These are phyloP conservation scores for Neogale vison DNA, from an alignment of 2,113 vertebrate species.

Conservation along the genomic window DNA sequence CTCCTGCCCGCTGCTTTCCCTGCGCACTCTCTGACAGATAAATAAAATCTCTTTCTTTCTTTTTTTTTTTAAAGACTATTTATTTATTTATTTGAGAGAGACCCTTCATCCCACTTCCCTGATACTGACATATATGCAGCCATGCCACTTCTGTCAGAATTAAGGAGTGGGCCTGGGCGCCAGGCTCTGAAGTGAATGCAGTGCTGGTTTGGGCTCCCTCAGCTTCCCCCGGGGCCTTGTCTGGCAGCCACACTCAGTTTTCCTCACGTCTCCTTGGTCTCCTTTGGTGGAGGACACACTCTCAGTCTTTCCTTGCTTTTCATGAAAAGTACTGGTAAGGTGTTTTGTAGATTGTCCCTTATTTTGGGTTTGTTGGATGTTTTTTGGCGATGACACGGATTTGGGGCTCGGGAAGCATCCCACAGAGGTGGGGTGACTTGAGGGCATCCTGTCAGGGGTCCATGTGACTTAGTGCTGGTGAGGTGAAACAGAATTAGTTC, in stretches of 20 bases:
- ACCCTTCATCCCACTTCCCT: background rate
- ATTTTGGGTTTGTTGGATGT: background rate
- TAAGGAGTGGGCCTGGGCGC: background rate
- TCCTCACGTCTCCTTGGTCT: background rate
- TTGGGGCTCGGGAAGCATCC: background rate
- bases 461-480: background rate
- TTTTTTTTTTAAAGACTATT: no score
- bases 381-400: background rate
- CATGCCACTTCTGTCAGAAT: background rate
- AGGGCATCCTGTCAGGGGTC: background rate
- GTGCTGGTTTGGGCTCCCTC: background rate
- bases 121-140: background rate
- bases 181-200: background rate
- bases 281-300: background rate
- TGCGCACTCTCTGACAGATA: no score
- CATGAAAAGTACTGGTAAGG: background rate
- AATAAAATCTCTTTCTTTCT: no score
- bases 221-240: background rate
- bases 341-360: background rate
- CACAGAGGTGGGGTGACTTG: background rate
- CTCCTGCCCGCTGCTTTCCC: background rate
- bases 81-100: background rate
- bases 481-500: background rate
- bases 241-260: background rate
- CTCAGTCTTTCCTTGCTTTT: background rate